A percentile compares a stretch with the other conserved stretches of the same genome.
Evolutionary conservation across 2,113 vertebrate species (phyloP).

Genomic region (Indicator maculatus): DNA sequence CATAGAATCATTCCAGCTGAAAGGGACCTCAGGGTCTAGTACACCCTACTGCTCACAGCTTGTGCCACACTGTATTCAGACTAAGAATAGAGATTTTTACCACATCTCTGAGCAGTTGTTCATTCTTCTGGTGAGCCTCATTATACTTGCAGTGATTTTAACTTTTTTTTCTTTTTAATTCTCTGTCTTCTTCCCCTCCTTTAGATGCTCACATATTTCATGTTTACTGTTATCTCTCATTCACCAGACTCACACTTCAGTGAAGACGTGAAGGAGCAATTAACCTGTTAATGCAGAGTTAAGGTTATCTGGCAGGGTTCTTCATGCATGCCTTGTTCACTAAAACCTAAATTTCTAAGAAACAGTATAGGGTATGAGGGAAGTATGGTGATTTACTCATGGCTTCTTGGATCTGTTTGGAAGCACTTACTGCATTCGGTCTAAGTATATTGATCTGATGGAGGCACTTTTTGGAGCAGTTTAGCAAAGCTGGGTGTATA

Average conservation of each 20-base stretch:
- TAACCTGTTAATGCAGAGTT: neutral
- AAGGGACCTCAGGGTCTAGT: neutral
- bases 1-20: neutral
- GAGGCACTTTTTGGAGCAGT: neutral
- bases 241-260: neutral
- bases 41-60: neutral
- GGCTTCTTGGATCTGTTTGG: neutral
- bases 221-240: neutral
- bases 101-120: neutral
- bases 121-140: neutral
- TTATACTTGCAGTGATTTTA: neutral
- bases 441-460: neutral
- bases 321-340: neutral
- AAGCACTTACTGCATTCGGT: neutral
- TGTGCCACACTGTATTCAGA: neutral
- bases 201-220: neutral
- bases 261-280: neutral
- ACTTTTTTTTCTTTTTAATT: no score
- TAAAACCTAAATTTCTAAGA: neutral
- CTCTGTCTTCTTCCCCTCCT: no score
- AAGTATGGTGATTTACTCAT: neutral
- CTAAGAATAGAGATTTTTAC: neutral
- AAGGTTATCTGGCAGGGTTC: neutral
- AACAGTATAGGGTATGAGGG: neutral
- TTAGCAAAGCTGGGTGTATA: neutral